Evolutionary conservation across 2,797 vertebrate species (phyloP), one percentile per base, ranked within the genome.

Genomic region (Gymnothorax reevesii): DNA sequence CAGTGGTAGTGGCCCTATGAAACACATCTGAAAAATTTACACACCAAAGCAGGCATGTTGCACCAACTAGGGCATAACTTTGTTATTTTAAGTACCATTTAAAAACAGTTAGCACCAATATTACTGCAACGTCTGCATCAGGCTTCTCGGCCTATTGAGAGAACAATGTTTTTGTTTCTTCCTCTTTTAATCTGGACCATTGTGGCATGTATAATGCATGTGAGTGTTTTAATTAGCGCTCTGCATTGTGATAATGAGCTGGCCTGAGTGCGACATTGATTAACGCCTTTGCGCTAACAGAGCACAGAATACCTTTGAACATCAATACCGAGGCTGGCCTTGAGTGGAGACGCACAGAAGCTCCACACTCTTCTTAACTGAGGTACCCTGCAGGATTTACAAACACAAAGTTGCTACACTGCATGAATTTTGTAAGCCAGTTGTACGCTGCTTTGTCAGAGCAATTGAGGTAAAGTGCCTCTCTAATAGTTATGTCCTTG

Each of bases 381-480:
- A 33, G 6, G 12, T 20, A 17, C 15, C 17, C 75, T 54, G 75
- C n/a, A 7, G 6, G 75, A 79, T 2, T 54, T 22, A 22, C 42
- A 79, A 52, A 79, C 15, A n/a, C 49, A 79, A 49, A 49, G n/a
- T 42, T 79, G 75, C 75, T 79, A n/a, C 75, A 79, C 54, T 9
- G 20, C n/a, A 7, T 79, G 75, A 52, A 79, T 79, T 52, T 52
- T 42, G 75, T 1, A 79, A 54, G 6, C 42, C 75, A 79, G 52
- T 79, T 79, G 49, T 22, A 79, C 12, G 7, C n/a, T 7, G 15
- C n/a, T 79, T 79, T 54, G 1, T 20, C 6, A 10, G 75, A 79
- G 17, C 75, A 54, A n/a, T 9, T 79, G 75, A 79, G 4, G 20
- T 79, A 20, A 79, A 52, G 75, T 79, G 75, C 49, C 75, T 52